Conservation (phyloP, 2,797 vertebrate genomes). For the Hippoglossus hippoglossus region DNA sequence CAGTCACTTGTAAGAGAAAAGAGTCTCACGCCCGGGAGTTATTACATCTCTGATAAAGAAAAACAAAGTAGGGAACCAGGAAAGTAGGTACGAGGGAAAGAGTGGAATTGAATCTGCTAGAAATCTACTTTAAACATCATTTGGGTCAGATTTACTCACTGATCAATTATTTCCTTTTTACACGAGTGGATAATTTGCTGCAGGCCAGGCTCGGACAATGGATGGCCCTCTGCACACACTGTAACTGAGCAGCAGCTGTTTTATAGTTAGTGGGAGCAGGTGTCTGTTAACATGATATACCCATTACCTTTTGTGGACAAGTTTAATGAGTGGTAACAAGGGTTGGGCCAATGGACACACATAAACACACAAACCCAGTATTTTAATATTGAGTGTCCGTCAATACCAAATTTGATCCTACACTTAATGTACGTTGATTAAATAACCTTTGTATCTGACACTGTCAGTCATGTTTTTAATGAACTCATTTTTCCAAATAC, state of each 20-base stretch:
- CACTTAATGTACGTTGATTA: neutral
- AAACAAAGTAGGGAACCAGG: conserved; percentile 12
- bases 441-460: neutral
- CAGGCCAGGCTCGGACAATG: conserved; percentile 4
- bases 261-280: conserved; percentile 36
- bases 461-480: neutral
- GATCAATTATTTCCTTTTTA: neutral
- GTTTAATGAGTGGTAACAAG: conserved; percentile 40
- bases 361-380: too few relatives aligned
- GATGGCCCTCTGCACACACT: neutral
- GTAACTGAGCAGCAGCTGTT: conserved; percentile 27
- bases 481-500: neutral
- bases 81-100: neutral
- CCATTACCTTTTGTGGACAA: conserved; percentile 35
- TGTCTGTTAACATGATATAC: conserved; percentile 29
- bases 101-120: conserved; percentile 2
- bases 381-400: neutral
- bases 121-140: neutral
- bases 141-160: neutral
- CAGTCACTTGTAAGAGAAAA: conserved; percentile 43
- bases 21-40: conserved; percentile 20
- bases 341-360: neutral
- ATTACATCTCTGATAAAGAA: conserved; percentile 31
- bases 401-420: neutral
- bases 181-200: conserved; percentile 9